These are phyloP conservation scores for Geotria australis DNA, from an alignment of 2,797 vertebrate genomes.

Conservation along the genomic window DNA sequence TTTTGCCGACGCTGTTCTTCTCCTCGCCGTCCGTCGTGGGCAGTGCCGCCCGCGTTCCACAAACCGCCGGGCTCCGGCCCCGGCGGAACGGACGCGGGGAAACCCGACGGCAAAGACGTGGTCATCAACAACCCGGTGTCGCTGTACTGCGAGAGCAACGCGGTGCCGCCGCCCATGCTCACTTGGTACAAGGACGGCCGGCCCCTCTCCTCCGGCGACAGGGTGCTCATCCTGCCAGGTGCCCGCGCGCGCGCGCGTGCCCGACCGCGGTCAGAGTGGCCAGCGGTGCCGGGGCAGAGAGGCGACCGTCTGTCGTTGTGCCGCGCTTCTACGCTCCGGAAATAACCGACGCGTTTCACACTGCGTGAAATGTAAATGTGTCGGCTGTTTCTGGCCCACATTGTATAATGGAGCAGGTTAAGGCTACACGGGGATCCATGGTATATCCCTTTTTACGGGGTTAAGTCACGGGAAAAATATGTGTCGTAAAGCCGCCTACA, in stretches of 20 bases:
- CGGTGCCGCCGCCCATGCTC: conserved; percentile 60
- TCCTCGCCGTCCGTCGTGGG: not conserved
- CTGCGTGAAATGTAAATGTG: no score
- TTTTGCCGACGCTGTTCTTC: not conserved
- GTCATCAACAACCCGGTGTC: conserved; percentile 61
- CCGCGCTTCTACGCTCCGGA: no score
- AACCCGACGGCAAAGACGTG: conserved; percentile 19
- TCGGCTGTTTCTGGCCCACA: no score
- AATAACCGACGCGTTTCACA: no score
- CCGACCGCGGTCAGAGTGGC: not conserved
- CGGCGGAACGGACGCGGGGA: no score
- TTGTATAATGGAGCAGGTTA: no score
- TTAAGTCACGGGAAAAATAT: no score
- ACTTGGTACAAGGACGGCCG: conserved; percentile 74
- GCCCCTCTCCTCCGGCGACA: conserved; percentile 32
- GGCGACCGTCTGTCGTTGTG: no score
- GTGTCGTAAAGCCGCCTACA: no score
- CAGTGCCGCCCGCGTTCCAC: conserved; percentile 70
- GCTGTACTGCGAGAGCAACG: conserved; percentile 70
- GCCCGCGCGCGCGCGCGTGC: not conserved
- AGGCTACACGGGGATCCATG: no score
- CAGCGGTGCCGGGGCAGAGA: not conserved
- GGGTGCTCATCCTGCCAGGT: conserved; percentile 62
- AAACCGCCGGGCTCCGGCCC: conserved; percentile 9
- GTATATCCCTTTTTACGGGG: no score